Percentiles rank a stretch among this genome's conserved stretches.
Evolutionary conservation across 2,797 vertebrate genomes (phyloP).

Genomic region (Hippocampus kuda): DNA sequence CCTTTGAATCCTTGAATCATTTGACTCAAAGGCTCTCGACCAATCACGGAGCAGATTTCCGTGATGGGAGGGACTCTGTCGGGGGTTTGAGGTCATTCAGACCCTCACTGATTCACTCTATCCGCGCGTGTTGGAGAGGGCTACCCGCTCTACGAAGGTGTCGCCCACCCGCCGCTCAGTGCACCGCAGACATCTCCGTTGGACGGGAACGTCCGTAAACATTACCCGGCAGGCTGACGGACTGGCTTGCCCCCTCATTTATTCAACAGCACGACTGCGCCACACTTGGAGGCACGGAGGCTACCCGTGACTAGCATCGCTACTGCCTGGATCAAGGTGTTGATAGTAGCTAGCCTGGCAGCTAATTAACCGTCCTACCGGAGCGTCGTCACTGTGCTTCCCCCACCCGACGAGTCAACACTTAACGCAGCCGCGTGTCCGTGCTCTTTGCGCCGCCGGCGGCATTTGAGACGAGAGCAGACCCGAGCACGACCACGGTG

Average conservation of each 20-base stretch:
- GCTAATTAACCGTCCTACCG: constrained; percentile 57
- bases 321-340: constrained; percentile 57
- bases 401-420: constrained; percentile 25
- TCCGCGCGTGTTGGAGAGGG: constrained; percentile 70
- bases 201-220: constrained; percentile 39
- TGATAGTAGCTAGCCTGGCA: constrained; percentile 58
- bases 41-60: constrained; percentile 24
- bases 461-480: neutral
- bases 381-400: constrained; percentile 50
- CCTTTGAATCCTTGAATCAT: constrained; percentile 35
- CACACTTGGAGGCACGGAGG: constrained; percentile 33
- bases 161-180: constrained; percentile 56
- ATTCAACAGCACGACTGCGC: constrained; percentile 48
- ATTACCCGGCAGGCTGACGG: constrained; percentile 33
- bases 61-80: constrained; percentile 48
- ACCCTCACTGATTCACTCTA: constrained; percentile 64
- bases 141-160: constrained; percentile 60
- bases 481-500: neutral
- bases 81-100: constrained; percentile 72
- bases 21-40: constrained; percentile 39
- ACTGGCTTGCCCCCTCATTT: constrained; percentile 27
- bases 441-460: constrained; percentile 22
- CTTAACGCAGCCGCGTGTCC: constrained; percentile 21
- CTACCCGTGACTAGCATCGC: constrained; percentile 53
- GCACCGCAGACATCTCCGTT: constrained; percentile 39